Evolutionary conservation across 2,888 invertebrate genomes (phyloP), one percentile per base, ranked within the genome.

Genomic region (Micropterix aruncella): DNA sequence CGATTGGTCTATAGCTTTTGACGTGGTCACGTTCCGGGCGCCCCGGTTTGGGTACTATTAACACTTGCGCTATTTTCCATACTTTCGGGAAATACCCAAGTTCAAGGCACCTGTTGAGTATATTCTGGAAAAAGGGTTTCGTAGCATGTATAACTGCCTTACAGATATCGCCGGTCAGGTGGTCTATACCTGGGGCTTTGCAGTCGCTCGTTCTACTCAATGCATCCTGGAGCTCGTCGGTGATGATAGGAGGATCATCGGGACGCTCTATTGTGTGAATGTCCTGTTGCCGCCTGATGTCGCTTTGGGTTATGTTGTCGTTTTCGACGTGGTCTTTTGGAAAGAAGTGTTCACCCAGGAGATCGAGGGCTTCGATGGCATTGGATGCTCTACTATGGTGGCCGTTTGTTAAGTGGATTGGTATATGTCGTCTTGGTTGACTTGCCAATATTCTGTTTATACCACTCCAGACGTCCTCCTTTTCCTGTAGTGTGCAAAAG

Each of bases 331-430:
- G 7, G 14, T 14, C 14, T 5, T 38, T 14, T 7, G 42, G 45
- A 17, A 17, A 43, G 38, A 46, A 46, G n/a, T 42, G 39, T 15
- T 3, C 3, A 3, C 43, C 43, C 19, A 46, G 40, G 1, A 43
- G 41, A 16, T 38, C n/a, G 3, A 37, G 38, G 2, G 45, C 42
- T 2, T 38, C 18, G 19, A 19, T 15, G 1, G 36, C 18, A n/a
- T 12, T 43, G 2, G 36, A 17, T 17, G 17, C 40, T 12, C 16
- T n/a, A n/a, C n/a, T n/a, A n/a, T 18, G 3, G 9, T 12, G 3
- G 4, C 16, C n/a, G 14, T 40, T 5, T 27, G 7, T 7, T 12
- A 18, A 3, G 42, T 19, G 2, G 16, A 18, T 15, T 16, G n/a
- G 12, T 42, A 40, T 16, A 39, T 37, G 5, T 27, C 5, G n/a